These are phyloP conservation scores for Salvelinus namaycush DNA, from an alignment of 2,113 vertebrate genomes.

Conservation along the genomic window DNA sequence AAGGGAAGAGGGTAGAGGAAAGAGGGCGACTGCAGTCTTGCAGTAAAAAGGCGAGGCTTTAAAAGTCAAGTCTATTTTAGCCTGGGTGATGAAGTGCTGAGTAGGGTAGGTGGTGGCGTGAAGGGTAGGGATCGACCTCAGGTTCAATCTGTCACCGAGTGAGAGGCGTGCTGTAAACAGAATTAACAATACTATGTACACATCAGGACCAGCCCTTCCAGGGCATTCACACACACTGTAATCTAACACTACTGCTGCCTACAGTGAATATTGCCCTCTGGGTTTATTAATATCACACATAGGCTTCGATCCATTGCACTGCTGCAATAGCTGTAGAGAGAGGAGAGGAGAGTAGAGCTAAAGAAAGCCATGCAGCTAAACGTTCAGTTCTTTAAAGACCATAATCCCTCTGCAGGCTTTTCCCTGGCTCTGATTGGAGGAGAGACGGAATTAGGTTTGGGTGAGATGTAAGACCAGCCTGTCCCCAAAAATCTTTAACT, in stretches of 20 bases:
- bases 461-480: constrained; percentile 36
- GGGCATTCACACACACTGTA: constrained; percentile 27
- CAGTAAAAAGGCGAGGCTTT: constrained; percentile 62
- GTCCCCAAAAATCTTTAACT: constrained; percentile 40
- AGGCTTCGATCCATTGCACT: background rate
- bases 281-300: constrained; percentile 15
- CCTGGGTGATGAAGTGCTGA: constrained; percentile 66
- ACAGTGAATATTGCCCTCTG: too few relatives aligned
- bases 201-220: constrained; percentile 25
- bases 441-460: constrained; percentile 24
- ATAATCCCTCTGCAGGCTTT: constrained; percentile 30
- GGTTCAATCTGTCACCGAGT: constrained; percentile 53
- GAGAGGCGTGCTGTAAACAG: constrained; percentile 56
- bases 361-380: too few relatives aligned
- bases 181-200: constrained; percentile 58
- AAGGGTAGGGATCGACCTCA: constrained; percentile 59
- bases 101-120: constrained; percentile 47
- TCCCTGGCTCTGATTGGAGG: constrained; percentile 5
- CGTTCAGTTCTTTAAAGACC: constrained; percentile 25
- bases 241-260: too few relatives aligned
- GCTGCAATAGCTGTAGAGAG: background rate
- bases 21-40: constrained; percentile 58
- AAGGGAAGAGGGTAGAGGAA: constrained; percentile 59
- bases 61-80: constrained; percentile 70
- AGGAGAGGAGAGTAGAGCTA: background rate